phyloP scores from a whole-genome alignment of 2,113 vertebrate species.

The Sander vitreus region DNA sequence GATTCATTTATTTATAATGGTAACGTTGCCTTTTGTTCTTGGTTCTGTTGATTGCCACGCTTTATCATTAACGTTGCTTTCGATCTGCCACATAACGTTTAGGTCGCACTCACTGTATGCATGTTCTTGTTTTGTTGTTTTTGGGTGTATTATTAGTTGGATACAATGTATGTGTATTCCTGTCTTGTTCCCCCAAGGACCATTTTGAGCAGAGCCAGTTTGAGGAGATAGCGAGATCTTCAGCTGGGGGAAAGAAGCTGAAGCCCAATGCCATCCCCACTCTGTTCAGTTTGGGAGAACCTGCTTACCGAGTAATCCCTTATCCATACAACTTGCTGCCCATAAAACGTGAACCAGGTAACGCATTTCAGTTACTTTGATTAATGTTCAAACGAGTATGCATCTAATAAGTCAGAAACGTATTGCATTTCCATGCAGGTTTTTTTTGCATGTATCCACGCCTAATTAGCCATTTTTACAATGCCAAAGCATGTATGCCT shows the following conservation, averaged over 20 bases:
- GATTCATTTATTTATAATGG: background rate
- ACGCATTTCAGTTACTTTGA: too few relatives aligned
- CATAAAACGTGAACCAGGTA: slow-evolving; percentile 83
- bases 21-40: too few relatives aligned
- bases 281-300: slow-evolving; percentile 80
- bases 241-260: slow-evolving; percentile 85
- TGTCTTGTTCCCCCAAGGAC: slow-evolving; percentile 70
- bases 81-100: background rate
- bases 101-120: too few relatives aligned
- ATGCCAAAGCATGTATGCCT: background rate
- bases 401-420: background rate
- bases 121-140: background rate
- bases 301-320: slow-evolving; percentile 77
- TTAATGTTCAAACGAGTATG: background rate
- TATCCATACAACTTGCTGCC: slow-evolving; percentile 69
- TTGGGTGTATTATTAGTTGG: background rate
- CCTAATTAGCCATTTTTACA: background rate
- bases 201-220: slow-evolving; percentile 88
- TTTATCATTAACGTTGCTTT: background rate
- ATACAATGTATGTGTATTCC: background rate
- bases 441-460: background rate
- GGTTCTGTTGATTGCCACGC: background rate
- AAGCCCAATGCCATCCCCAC: slow-evolving; percentile 87
- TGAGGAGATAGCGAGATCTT: slow-evolving; percentile 85
- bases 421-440: too few relatives aligned